Evolutionary conservation across 2,888 invertebrate species (phyloP).

Genomic region (Aquatica leii): DNA sequence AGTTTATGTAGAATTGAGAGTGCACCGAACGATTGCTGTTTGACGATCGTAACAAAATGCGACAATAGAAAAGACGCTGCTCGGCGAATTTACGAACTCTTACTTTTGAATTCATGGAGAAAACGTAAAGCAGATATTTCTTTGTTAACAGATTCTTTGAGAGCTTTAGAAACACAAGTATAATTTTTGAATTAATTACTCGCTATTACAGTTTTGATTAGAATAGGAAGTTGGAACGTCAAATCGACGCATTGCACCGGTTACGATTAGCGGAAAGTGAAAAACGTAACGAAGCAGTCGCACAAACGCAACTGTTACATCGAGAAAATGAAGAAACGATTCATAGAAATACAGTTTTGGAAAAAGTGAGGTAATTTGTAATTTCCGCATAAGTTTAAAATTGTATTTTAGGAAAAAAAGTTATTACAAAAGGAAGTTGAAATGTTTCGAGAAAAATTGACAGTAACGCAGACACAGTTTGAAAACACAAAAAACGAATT

Average conservation of each 20-base stretch:
- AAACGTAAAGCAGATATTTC: neutral
- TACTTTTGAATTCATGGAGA: neutral
- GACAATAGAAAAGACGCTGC: neutral
- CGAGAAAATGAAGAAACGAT: constrained; percentile 3
- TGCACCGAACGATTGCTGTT: no score
- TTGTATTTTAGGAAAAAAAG: neutral
- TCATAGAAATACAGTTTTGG: constrained; percentile 11
- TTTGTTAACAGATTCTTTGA: neutral
- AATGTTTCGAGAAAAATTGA: neutral
- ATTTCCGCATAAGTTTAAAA: neutral
- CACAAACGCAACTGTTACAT: constrained; percentile 10
- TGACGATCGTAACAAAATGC: neutral
- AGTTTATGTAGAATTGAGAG: no score
- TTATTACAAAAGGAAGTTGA: neutral
- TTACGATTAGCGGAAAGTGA: constrained; percentile 31
- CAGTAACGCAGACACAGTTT: neutral
- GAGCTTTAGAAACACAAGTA: neutral
- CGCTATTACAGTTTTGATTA: neutral
- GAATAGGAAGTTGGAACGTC: constrained; percentile 29
- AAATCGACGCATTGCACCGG: constrained; percentile 22
- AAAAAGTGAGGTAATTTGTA: constrained; percentile 14
- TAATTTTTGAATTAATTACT: no score
- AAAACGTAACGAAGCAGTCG: constrained; percentile 29
- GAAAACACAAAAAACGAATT: constrained; percentile 24
- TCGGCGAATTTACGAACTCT: neutral